These are phyloP conservation scores for Drosophila repleta DNA, from an alignment of 1,140 invertebrate species.

Conservation along the genomic window DNA sequence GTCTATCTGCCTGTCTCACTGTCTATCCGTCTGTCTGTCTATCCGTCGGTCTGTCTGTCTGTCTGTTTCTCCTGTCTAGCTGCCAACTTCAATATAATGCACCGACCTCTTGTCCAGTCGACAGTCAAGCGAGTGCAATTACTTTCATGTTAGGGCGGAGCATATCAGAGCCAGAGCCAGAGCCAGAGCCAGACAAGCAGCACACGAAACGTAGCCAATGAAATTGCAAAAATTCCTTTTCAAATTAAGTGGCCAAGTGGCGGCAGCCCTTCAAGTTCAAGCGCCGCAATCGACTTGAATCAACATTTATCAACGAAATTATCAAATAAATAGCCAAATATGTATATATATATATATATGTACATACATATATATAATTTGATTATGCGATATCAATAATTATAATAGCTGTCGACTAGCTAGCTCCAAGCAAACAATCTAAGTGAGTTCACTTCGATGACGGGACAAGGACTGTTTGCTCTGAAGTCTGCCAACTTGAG, in stretches of 20 bases:
- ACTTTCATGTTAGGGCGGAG: conserved; percentile 43
- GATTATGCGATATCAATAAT: not conserved
- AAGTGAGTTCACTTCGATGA: not conserved
- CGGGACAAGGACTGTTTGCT: conserved; percentile 5
- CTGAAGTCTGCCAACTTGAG: conserved; percentile 2
- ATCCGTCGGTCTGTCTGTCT: conserved; percentile 30
- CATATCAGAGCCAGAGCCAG: conserved; percentile 6
- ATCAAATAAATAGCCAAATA: no score
- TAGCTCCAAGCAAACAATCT: conserved; percentile 3
- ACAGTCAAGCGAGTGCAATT: conserved; percentile 55
- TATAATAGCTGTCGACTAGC: not conserved
- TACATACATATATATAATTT: no score
- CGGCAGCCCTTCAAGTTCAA: not conserved
- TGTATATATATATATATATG: no score
- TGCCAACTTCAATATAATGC: conserved; percentile 63
- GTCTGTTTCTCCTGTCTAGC: conserved; percentile 38
- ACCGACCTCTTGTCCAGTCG: conserved; percentile 27
- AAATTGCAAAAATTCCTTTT: conserved; percentile 6
- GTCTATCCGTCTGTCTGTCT: conserved; percentile 7
- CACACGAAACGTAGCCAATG: not conserved
- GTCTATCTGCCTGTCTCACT: not conserved
- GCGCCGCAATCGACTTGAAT: not conserved
- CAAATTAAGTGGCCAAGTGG: conserved; percentile 1
- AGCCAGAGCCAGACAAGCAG: not conserved
- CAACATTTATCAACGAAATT: not conserved